These are phyloP conservation scores for Sebastes reedi DNA, from an alignment of 2,797 vertebrate species.

Conservation along the genomic window DNA sequence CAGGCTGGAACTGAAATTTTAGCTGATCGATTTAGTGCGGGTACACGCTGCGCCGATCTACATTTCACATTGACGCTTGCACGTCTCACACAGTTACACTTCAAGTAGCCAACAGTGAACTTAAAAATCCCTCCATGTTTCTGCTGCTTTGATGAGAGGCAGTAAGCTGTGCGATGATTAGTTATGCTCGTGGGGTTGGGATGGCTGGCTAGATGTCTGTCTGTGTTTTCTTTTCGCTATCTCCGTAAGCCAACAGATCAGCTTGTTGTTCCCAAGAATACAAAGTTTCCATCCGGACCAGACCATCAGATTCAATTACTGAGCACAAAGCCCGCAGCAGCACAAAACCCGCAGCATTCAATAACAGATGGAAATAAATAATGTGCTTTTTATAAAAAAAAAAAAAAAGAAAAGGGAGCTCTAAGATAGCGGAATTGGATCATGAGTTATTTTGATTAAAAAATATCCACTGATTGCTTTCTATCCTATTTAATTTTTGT, in stretches of 20 bases:
- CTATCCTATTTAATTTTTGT: conserved; percentile 12
- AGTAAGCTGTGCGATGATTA: conserved; percentile 39
- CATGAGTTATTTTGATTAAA: conserved; percentile 55
- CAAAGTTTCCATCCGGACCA: conserved; percentile 59
- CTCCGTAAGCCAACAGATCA: conserved; percentile 43
- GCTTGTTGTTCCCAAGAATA: conserved; percentile 57
- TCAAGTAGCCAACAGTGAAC: conserved; percentile 33
- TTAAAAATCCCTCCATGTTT: conserved; percentile 35
- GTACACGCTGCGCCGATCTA: background rate
- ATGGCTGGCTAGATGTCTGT: conserved; percentile 22
- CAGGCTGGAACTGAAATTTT: conserved; percentile 2
- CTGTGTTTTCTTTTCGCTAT: background rate
- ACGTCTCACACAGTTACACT: conserved; percentile 23
- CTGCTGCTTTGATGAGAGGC: conserved; percentile 52
- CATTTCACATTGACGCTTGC: conserved; percentile 2
- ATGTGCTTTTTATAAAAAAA: conserved; percentile 26
- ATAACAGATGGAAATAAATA: conserved; percentile 57
- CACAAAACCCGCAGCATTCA: conserved; percentile 44
- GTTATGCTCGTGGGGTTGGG: conserved; percentile 32
- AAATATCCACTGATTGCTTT: conserved; percentile 40
- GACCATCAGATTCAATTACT: conserved; percentile 66
- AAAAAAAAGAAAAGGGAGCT: conserved; percentile 1
- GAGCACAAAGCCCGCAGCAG: conserved; percentile 58
- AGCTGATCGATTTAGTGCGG: conserved; percentile 26
- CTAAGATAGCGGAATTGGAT: conserved; percentile 37